Evolutionary conservation across 1,140 invertebrate species (phyloP).

Genomic region (Dendroctonus valens): DNA sequence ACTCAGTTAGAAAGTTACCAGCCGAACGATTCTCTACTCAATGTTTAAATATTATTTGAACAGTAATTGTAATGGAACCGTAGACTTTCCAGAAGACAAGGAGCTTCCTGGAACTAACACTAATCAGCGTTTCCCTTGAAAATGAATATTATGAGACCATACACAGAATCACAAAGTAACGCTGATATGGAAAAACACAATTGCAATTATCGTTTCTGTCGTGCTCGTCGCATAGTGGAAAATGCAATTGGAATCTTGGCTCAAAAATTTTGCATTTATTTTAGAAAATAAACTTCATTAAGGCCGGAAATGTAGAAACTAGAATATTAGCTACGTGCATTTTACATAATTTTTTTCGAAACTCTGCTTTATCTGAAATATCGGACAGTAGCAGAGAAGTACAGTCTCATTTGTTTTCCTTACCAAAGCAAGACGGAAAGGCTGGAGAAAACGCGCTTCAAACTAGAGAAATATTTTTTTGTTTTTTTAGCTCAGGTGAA

Average conservation of each 20-base stretch:
- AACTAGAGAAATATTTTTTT: conserved; percentile 22
- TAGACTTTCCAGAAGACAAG: conserved; percentile 21
- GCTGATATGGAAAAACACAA: conserved; percentile 17
- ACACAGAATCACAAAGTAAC: conserved; percentile 20
- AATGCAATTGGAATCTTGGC: conserved; percentile 18
- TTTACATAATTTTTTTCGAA: conserved; percentile 25
- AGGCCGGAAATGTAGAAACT: conserved; percentile 20
- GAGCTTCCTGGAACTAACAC: conserved; percentile 19
- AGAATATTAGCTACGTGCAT: conserved; percentile 29
- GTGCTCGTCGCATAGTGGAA: too few relatives aligned
- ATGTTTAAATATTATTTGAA: too few relatives aligned
- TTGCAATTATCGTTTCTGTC: conserved; percentile 21
- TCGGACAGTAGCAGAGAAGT: conserved; percentile 6
- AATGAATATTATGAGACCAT: conserved; percentile 24
- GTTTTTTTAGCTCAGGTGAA: conserved; percentile 19
- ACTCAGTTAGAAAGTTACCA: too few relatives aligned
- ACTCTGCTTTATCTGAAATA: conserved; percentile 20
- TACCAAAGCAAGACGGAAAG: conserved; percentile 25
- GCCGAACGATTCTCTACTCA: too few relatives aligned
- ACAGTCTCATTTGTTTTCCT: conserved; percentile 11
- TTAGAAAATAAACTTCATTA: conserved; percentile 23
- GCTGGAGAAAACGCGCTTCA: conserved; percentile 23
- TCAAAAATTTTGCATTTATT: conserved; percentile 28
- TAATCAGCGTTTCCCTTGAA: conserved; percentile 18
- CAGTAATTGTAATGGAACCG: conserved; percentile 10